Base-by-base conservation (phyloP, 2,888 invertebrate genomes). In the Homarus gammarus region DNA sequence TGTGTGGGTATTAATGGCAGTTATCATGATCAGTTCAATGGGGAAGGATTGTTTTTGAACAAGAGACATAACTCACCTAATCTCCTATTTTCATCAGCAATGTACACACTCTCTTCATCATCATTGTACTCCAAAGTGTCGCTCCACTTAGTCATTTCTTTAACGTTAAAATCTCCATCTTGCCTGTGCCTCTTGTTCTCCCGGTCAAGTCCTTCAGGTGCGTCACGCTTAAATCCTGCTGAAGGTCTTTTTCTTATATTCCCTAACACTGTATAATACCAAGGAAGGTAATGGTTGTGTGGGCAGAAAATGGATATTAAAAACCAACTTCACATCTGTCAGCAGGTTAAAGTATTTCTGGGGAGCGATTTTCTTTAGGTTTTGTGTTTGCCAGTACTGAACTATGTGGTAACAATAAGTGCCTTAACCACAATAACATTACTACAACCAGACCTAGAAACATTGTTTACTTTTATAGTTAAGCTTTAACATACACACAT, bases 151-250 rank as follows among this genome's bases (percentile, higher is more conserved):
- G 15, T 56, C 18, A 22, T 56, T 10, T 56, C 56, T 22, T 18
- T 56, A 56, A 18, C 56, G 22, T 18, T 56, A 56, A 18, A 56
- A 18, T 56, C 56, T 18, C 22, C 15, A 56, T 56, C 56, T 56
- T 18, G 56, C 56, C 18, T 56, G 18, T 56, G 56, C 22, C 22
- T 56, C 6, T 56, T 56, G 56, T 10, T 56, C 18, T 56, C 56
- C 12, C 22, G 18, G 18, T 15, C 15, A 56, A 22, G 56, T 3
- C 18, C 64, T 64, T 64, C 27, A 27, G 64, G 64, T 64, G 64
- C 64, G 10, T 64, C 64, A 22, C 64, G 64, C 64, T 64, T 64
- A 27, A 18, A 64, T 64, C 64, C 64, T 64, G 64, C 64, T 64
- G 64, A 64, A 27, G 64, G 27, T 8, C 64, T 64, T 64, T 12